Conservation (phyloP, 92 coral and sea anemone species). For the Zoanthus sociatus region DNA sequence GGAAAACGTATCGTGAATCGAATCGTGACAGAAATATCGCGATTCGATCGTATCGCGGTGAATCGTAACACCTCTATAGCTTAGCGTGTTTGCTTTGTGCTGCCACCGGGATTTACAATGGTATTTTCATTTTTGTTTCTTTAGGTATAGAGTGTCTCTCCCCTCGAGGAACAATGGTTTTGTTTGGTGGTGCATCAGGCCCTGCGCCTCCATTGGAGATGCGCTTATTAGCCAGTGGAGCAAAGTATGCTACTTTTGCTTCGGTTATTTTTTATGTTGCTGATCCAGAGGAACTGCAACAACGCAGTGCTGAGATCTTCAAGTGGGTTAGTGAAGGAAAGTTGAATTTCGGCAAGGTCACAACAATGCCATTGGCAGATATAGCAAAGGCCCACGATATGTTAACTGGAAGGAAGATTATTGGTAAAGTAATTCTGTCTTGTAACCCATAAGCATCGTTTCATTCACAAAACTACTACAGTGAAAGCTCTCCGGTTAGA, state of each 20-base stretch:
- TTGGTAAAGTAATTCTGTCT: slow-evolving; percentile 74
- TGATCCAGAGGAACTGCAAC: slow-evolving; percentile 63
- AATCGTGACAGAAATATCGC: no score
- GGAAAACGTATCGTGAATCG: no score
- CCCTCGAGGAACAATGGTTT: slow-evolving; percentile 78
- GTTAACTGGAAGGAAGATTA: slow-evolving; percentile 67
- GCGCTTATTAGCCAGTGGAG: slow-evolving; percentile 62
- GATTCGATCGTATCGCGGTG: no score
- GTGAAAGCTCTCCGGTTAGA: no score
- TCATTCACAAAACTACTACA: no score
- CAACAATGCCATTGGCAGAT: slow-evolving; percentile 70
- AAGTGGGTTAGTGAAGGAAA: slow-evolving; percentile 73
- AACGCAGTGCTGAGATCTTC: slow-evolving; percentile 69
- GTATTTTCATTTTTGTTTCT: neutral
- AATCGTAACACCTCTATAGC: no score
- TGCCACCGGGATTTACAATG: neutral
- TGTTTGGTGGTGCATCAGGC: slow-evolving; percentile 78
- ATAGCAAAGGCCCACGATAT: slow-evolving; percentile 73
- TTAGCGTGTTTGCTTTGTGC: neutral
- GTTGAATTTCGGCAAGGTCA: slow-evolving; percentile 76
- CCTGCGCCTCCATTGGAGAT: slow-evolving; percentile 74
- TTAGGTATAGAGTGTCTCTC: slow-evolving; percentile 76
- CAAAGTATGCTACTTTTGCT: slow-evolving; percentile 68
- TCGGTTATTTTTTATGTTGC: slow-evolving; percentile 57
- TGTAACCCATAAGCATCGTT: no score